Base-by-base conservation (phyloP, 2,888 invertebrate species). In the Harmothoe impar region DNA sequence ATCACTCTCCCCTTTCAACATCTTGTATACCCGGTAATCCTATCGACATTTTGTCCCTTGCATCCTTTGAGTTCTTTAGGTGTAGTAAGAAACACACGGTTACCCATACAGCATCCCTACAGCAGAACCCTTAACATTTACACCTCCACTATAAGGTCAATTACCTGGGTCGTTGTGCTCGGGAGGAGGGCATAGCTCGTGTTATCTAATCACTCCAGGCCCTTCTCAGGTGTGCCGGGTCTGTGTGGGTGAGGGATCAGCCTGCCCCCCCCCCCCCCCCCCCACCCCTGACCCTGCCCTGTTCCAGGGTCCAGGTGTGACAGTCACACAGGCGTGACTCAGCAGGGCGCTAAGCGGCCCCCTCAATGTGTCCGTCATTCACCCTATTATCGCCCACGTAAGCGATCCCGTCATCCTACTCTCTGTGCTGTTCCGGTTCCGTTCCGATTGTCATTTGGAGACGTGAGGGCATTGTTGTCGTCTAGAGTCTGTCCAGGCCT, bases 381-480 rank as follows among this genome's bases (percentile, higher is more conserved):
- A 3, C 43, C 54, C 29, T 52, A 86, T 54, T 86, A 52, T 52
- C 86, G 54, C 29, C 54, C 54, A 54, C 86, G 86, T 86, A 86
- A 86, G 86, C 56, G 52, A 86, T 86, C 86, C 56, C 29, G 54
- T n/a, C 84, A 29, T 51, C 43, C 51, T 43, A 20, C 25, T 31
- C 51, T 84, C 84, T 17, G 12, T 52, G 86, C 56, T 17, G 52
- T 86, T 86, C 86, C 86, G 54, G 86, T 86, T 86, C 54, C 86
- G 52, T 52, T 86, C 31, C 23, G 54, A 15, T 86, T 52, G 86
- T 86, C 43, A 56, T 29, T 54, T 52, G 51, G 54, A 23, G 51
- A 84, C 43, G 43, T 23, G 84, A 10, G 35, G 23, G 43, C 33
- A 23, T 25, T 84, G 43, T 33, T 51, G 12, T 84, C 33, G 81